phyloP scores from a whole-genome alignment of 2,113 vertebrate species.

The Opisthocomus hoazin region DNA sequence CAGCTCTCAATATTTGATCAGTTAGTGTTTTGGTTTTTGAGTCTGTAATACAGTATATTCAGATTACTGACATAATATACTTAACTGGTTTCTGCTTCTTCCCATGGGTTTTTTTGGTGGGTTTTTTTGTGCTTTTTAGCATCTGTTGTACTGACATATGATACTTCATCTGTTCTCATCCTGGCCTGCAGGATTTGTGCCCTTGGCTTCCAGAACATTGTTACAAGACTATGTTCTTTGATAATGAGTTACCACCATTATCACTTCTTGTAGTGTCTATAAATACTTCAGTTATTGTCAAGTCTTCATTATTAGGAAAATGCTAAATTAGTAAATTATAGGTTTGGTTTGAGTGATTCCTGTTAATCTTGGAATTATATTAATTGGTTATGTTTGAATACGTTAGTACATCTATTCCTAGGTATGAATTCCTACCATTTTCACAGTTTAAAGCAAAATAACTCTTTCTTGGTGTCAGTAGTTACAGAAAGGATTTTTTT shows the following conservation, averaged over 20 bases:
- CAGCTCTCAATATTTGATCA: neutral
- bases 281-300: neutral
- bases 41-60: neutral
- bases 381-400: neutral
- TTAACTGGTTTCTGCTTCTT: neutral
- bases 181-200: neutral
- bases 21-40: neutral
- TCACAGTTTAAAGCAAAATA: neutral
- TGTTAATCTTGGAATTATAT: neutral
- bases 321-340: neutral
- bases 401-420: neutral
- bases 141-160: neutral
- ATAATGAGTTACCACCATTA: neutral
- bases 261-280: neutral
- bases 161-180: neutral
- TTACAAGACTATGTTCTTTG: neutral
- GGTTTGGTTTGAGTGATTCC: neutral
- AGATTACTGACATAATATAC: neutral
- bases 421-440: neutral
- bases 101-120: fast-evolving
- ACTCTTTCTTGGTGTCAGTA: neutral
- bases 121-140: neutral
- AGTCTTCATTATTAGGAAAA: neutral
- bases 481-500: neutral
- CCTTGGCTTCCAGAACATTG: neutral